Evolutionary conservation across 2,888 invertebrate species (phyloP), one percentile per base, ranked within the genome.

Genomic region (Steinernema hermaphroditum): DNA sequence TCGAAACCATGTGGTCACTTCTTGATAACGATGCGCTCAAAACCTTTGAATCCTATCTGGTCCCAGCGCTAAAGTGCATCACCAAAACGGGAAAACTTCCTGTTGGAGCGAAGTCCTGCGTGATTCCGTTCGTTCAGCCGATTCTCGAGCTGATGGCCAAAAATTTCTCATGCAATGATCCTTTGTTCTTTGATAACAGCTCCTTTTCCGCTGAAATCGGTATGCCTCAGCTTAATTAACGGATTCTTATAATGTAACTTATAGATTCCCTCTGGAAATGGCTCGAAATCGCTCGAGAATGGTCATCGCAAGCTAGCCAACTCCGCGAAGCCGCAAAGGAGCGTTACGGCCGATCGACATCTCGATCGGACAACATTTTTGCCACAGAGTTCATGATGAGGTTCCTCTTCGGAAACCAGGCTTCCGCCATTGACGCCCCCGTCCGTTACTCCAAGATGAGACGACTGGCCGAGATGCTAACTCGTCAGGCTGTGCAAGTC

Each of bases 381-480:
- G 54, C 54, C 54, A 54, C 54, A 27, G 54, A 54, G 16, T 54
- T 54, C 19, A 54, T 54, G 54, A 54, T 54, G 54, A 22, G 54
- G 6, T 54, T 54, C 19, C 27, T 54, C 24, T 54, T 54, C 54
- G 54, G 54, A 2, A 54, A 54, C 19, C 54, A 54, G 27, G 54
- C 54, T 1, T 54, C 54, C 54, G 27, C 2, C 22, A 54, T 54
- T 27, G 54, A 54, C 54, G 54, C 54, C 16, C 54, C 54, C 27
- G 54, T 54, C 2, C 54, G 54, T 6, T 54, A 54, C 27, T 54
- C 54, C 24, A 54, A 54, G 27, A 54, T 54, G 54, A 14, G 54
- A 12, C 54, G 54, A 24, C 54, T 54, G 6, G 54, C 54, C 54
- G 54, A 54, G 6, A 54, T 54, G 54, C 54, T 54, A 6, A 54